Base-by-base conservation (phyloP, 2,888 invertebrate species). In the Tetragnatha montana region DNA sequence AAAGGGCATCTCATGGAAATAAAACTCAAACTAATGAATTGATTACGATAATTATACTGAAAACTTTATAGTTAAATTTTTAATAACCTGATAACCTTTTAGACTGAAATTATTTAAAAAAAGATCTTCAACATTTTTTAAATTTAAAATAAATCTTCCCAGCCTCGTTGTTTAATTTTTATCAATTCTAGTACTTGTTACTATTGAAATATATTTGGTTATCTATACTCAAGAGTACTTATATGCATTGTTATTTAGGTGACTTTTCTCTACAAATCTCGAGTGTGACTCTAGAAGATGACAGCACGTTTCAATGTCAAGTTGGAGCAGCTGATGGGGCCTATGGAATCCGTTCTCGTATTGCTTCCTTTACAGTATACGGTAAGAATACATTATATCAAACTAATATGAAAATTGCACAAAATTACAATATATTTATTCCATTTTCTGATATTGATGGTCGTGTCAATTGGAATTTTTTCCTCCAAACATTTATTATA, bases 221-320 rank as follows among this genome's bases (percentile, higher is more conserved):
- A 35, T 35, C 1, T 35, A 35, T 2, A 35, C 35, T 35, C 4
- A 35, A 2, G 35, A 35, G 35, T 35, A 35, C 35, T 35, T n/a
- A n/a, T n/a, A n/a, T n/a, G 4, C 4, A 35, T 73, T 80, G 68
- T 81, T 92, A n/a, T 94, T 0, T 95, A 97, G 97, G 97, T 92
- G 98, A 98, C 94, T 98, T 96, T 94, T 98, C 98, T 12, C 94
- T 98, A 93, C 97, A 97, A 94, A 98, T 98, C 92, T 95, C 96
- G 93, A 97, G 98, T 68, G 96, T 98, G 84, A 96, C 96, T 93
- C 94, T 98, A 93, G 98, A 98, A 92, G 98, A 98, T 93, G 98
- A 99, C 93, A 98, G 97, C 14, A 95, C 95, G 92, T 99, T 97
- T 94, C 97, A 98, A 94, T 98, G 98, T 94, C 98, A 98, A 95